Evolutionary conservation across 2,113 vertebrate species (phyloP).

Genomic region (Cricetomys ansorgei): DNA sequence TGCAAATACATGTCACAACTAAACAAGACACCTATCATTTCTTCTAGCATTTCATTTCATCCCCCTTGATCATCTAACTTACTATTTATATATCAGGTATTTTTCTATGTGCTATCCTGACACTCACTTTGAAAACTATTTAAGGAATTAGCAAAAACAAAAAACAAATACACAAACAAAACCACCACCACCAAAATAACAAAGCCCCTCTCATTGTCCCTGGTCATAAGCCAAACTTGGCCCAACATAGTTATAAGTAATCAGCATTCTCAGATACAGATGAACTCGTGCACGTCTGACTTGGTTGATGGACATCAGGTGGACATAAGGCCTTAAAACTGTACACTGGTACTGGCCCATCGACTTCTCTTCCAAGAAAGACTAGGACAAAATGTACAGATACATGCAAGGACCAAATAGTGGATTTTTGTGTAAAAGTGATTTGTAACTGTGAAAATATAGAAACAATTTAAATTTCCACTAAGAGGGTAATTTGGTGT

Average conservation of each 20-base stretch:
- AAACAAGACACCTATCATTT: neutral
- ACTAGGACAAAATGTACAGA: neutral
- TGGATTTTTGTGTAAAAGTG: neutral
- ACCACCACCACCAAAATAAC: neutral
- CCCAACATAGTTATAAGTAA: neutral
- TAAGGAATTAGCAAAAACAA: neutral
- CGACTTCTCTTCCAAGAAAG: neutral
- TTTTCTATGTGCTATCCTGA: neutral
- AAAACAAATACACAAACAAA: neutral
- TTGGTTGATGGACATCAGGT: neutral
- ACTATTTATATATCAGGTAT: slow-evolving; percentile 9
- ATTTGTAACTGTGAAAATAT: slow-evolving; percentile 46
- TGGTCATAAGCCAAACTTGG: slow-evolving; percentile 52
- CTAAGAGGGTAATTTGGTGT: neutral
- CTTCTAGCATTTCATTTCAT: slow-evolving; percentile 17
- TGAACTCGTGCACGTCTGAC: neutral
- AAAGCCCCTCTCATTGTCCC: neutral
- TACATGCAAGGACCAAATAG: neutral
- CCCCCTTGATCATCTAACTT: neutral
- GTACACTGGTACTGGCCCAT: neutral
- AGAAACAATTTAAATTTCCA: slow-evolving; percentile 18
- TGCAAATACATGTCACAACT: slow-evolving; percentile 8
- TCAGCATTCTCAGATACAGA: neutral
- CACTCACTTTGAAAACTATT: neutral
- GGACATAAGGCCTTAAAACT: neutral